Evolutionary conservation across 2,888 invertebrate species (phyloP).

Genomic region (Drosophila antonietae): DNA sequence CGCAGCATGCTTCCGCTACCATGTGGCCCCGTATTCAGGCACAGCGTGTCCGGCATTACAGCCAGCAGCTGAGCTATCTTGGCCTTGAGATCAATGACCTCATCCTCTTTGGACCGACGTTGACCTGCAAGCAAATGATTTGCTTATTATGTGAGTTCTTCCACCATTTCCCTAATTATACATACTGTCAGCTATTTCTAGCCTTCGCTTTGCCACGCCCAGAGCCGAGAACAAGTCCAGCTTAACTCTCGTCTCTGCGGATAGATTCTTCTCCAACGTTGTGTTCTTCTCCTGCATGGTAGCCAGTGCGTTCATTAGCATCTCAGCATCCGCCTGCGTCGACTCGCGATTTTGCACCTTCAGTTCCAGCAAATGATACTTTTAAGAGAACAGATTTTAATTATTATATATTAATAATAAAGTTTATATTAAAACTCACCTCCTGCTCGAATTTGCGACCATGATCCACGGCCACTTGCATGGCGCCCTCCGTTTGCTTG

Average conservation of each 20-base stretch:
- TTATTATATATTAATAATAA: background rate
- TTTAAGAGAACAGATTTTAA: background rate
- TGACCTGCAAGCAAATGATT: slow-evolving; percentile 86
- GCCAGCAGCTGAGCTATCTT: slow-evolving; percentile 97
- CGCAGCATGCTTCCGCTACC: slow-evolving; percentile 87
- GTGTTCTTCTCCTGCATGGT: slow-evolving; percentile 95
- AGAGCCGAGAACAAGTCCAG: slow-evolving; percentile 98
- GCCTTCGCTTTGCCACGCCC: slow-evolving; percentile 96
- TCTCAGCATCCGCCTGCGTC: slow-evolving; percentile 87
- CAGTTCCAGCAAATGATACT: slow-evolving; percentile 83
- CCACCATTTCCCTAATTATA: slow-evolving; percentile 39
- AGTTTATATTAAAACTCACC: slow-evolving; percentile 55
- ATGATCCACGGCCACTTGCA: slow-evolving; percentile 84
- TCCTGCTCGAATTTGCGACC: slow-evolving; percentile 84
- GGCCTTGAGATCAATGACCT: slow-evolving; percentile 94
- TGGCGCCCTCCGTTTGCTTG: slow-evolving; percentile 88
- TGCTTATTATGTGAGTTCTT: background rate
- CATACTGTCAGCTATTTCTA: slow-evolving; percentile 94
- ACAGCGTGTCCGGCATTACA: slow-evolving; percentile 91
- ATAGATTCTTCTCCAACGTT: slow-evolving; percentile 96
- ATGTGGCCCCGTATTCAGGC: slow-evolving; percentile 86
- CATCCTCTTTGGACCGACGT: slow-evolving; percentile 94
- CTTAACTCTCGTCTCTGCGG: slow-evolving; percentile 98
- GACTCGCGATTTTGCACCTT: slow-evolving; percentile 84
- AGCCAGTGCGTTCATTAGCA: slow-evolving; percentile 91